Conservation (phyloP, 2,888 invertebrate genomes). For the Stenurella melanura region DNA sequence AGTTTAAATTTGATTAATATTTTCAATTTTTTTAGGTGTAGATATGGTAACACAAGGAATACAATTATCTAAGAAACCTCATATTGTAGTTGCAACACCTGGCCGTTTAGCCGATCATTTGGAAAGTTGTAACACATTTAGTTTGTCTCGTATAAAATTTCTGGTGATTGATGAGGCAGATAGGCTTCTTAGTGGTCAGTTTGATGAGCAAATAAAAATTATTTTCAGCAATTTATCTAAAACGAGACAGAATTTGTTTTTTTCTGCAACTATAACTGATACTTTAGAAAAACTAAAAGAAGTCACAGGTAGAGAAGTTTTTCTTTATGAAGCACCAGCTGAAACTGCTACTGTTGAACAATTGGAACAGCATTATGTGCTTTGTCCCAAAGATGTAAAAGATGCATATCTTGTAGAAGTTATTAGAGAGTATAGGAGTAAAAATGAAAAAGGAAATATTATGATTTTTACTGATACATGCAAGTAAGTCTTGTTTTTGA, state of each 20-base stretch:
- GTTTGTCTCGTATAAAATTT: conserved; percentile 86
- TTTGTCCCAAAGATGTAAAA: conserved; percentile 92
- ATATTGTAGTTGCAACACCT: conserved; percentile 97
- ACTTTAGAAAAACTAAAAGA: conserved; percentile 82
- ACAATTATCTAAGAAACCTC: conserved; percentile 89
- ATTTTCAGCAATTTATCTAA: conserved; percentile 87
- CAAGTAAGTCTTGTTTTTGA: conserved; percentile 78
- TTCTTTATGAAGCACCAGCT: conserved; percentile 83
- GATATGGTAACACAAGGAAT: conserved; percentile 93
- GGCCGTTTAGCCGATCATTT: conserved; percentile 96
- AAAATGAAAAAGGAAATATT: conserved; percentile 86
- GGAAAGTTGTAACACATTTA: conserved; percentile 88
- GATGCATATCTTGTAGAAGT: conserved; percentile 94
- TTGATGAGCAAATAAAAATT: conserved; percentile 87
- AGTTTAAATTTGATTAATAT: neutral
- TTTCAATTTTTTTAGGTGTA: conserved; percentile 77
- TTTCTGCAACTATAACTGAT: conserved; percentile 97
- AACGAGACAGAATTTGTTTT: conserved; percentile 90
- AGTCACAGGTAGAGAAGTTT: conserved; percentile 75
- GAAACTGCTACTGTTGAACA: conserved; percentile 89
- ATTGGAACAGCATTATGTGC: conserved; percentile 92
- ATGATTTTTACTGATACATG: conserved; percentile 98
- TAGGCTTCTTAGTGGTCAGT: conserved; percentile 85
- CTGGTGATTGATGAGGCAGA: conserved; percentile 98
- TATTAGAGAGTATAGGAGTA: conserved; percentile 83